Conservation (phyloP, 2,113 vertebrate genomes). For the Cyprinus carpio region DNA sequence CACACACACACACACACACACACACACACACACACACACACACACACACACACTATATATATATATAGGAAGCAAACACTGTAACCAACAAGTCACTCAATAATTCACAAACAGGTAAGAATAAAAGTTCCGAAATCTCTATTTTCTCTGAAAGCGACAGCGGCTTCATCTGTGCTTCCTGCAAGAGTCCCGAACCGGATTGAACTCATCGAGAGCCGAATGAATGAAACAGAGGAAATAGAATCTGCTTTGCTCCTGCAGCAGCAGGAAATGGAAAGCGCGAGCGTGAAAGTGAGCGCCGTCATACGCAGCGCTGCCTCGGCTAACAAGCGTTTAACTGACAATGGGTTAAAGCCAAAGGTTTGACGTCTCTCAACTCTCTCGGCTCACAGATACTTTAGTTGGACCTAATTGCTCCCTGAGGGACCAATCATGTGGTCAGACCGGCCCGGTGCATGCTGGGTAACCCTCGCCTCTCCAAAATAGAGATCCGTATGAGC, state of each 20-base stretch:
- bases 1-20: no score
- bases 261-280: not conserved
- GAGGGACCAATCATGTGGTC: constrained; percentile 82
- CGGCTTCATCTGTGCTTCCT: not conserved
- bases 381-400: constrained; percentile 68
- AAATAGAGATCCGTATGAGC: not conserved
- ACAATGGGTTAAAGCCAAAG: constrained; percentile 75
- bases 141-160: no score
- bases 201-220: not conserved
- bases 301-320: not conserved
- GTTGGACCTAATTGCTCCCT: constrained; percentile 89
- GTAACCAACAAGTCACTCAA: no score
- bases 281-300: not conserved
- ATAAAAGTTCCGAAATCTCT: no score
- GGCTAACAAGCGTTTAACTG: constrained; percentile 69
- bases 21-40: no score
- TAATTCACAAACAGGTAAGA: no score
- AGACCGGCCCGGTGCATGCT: constrained; percentile 72
- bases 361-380: constrained; percentile 80
- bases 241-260: not conserved
- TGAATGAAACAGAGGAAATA: not conserved
- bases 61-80: no score
- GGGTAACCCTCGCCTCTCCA: constrained; percentile 50
- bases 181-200: not conserved
- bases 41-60: no score